Percentiles rank a stretch among this genome's conserved stretches.
Evolutionary conservation across 53 echinoderm and acorn worm genomes (phyloP).

Genomic region (Arbacia lixula): DNA sequence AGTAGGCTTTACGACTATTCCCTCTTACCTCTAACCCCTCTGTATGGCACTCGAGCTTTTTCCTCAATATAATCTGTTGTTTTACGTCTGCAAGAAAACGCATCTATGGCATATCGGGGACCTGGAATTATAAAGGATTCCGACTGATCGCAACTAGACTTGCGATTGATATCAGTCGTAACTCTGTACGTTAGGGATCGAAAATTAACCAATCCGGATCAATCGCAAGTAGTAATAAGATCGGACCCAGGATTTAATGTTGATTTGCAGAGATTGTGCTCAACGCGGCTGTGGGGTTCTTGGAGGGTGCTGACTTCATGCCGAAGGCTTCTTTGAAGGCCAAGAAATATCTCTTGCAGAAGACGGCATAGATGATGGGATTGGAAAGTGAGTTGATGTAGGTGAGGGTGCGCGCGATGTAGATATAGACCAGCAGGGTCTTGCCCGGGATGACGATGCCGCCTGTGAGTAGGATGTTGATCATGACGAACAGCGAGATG

Average conservation of each 20-base stretch:
- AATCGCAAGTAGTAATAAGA: no score
- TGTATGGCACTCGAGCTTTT: no score
- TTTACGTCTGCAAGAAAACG: no score
- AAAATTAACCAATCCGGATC: no score
- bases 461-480: slow-evolving; percentile 46
- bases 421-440: slow-evolving; percentile 49
- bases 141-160: no score
- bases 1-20: no score
- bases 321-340: slow-evolving; percentile 72
- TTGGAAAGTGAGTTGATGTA: slow-evolving; percentile 80
- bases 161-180: no score
- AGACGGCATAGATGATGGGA: slow-evolving; percentile 72
- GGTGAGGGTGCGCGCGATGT: slow-evolving; percentile 71
- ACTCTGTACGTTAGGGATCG: no score
- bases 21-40: no score
- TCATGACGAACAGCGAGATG: slow-evolving; percentile 65
- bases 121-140: no score
- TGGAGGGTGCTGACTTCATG: neutral
- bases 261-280: slow-evolving; percentile 5
- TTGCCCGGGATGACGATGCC: slow-evolving; percentile 53
- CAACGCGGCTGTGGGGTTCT: neutral
- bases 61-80: no score
- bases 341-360: slow-evolving; percentile 63
- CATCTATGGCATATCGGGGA: no score
- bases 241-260: neutral